phyloP scores from a whole-genome alignment of 2,888 invertebrate genomes.

The Lamellibrachia satsuma region DNA sequence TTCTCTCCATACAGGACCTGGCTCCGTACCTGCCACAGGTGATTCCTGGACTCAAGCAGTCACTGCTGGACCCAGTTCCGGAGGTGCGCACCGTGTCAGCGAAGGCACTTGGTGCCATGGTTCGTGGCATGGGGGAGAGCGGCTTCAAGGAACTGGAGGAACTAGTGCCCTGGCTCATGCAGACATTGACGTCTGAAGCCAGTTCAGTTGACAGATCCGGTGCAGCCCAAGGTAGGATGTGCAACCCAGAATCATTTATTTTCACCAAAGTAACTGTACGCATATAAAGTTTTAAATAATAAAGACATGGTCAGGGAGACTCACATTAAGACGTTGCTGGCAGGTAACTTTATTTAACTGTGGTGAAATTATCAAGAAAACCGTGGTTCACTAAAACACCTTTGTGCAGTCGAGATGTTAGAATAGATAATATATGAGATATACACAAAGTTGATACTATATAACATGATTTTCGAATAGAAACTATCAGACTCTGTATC shows the following conservation, averaged over 20 bases:
- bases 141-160: slow-evolving; percentile 96
- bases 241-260: neutral
- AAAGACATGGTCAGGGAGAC: neutral
- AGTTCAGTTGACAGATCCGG: slow-evolving; percentile 81
- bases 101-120: slow-evolving; percentile 96
- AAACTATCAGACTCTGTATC: too few species aligned
- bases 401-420: too few species aligned
- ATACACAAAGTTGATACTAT: too few species aligned
- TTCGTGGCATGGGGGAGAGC: slow-evolving; percentile 94
- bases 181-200: slow-evolving; percentile 91
- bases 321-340: too few species aligned
- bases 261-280: neutral
- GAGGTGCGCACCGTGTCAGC: slow-evolving; percentile 97
- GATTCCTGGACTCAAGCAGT: slow-evolving; percentile 94
- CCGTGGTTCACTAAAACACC: too few species aligned
- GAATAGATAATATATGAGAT: too few species aligned
- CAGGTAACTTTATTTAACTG: too few species aligned
- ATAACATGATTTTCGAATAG: too few species aligned
- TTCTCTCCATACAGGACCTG: slow-evolving; percentile 73
- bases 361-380: too few species aligned
- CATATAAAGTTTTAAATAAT: neutral
- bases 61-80: slow-evolving; percentile 95
- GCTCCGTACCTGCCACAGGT: slow-evolving; percentile 95
- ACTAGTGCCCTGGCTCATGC: slow-evolving; percentile 97
- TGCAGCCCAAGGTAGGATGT: slow-evolving; percentile 60